Evolutionary conservation across 2,113 vertebrate genomes (phyloP).

Genomic region (Ptyas mucosa): DNA sequence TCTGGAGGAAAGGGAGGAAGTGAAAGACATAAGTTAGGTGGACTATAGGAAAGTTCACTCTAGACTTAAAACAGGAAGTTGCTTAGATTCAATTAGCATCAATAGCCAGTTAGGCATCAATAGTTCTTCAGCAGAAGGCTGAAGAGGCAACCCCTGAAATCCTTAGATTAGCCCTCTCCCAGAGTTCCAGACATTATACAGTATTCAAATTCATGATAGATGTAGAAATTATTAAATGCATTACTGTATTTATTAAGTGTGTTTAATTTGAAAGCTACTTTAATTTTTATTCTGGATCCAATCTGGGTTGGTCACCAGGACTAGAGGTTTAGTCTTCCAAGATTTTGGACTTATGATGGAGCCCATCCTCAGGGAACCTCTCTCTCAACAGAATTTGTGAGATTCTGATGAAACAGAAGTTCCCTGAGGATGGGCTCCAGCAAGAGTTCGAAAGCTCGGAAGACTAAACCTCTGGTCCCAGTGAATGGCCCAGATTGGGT

Average conservation of each 20-base stretch:
- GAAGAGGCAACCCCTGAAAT: not conserved
- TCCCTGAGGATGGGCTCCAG: not conserved
- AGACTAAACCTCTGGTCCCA: not conserved
- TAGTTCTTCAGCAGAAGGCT: not conserved
- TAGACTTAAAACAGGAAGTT: not conserved
- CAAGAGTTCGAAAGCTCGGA: not conserved
- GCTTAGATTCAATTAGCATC: not conserved
- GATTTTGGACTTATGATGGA: not conserved
- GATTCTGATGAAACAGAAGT: not conserved
- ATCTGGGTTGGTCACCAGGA: not conserved
- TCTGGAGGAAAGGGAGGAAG: constrained; percentile 19
- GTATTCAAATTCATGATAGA: not conserved
- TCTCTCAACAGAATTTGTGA: not conserved
- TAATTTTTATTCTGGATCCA: not conserved
- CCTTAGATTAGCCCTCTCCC: not conserved
- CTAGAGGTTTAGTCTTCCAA: not conserved
- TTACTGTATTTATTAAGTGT: not conserved
- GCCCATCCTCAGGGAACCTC: not conserved
- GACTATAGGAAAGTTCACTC: not conserved
- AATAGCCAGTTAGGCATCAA: not conserved
- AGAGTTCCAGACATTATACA: not conserved
- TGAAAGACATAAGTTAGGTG: not conserved
- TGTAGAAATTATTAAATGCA: not conserved
- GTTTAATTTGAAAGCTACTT: not conserved
- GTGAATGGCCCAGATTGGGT: not conserved